Evolutionary conservation across 2,113 vertebrate species (phyloP).

Genomic region (Eurypyga helias): DNA sequence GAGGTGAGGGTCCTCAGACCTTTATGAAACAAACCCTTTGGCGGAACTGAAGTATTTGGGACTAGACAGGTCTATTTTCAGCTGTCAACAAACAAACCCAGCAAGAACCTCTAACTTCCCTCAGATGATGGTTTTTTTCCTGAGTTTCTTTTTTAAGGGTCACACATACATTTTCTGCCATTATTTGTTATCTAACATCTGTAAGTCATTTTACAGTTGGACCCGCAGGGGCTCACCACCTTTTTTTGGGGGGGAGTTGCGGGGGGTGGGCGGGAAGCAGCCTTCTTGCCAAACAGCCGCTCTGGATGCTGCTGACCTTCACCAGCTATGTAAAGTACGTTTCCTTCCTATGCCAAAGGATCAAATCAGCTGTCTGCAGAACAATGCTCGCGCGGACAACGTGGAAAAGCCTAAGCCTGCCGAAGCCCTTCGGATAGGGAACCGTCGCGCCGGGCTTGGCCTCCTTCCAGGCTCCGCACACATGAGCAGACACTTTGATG

Average conservation of each 20-base stretch:
- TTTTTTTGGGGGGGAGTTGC: too few species aligned
- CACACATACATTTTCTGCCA: not conserved
- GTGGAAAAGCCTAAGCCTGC: slow-evolving; percentile 1
- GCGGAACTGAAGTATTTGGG: not conserved
- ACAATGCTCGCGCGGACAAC: not conserved
- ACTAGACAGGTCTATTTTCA: not conserved
- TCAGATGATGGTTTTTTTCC: not conserved
- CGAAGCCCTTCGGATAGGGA: not conserved
- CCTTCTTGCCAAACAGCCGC: not conserved
- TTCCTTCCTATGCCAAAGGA: slow-evolving; percentile 65
- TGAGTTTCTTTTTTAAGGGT: not conserved
- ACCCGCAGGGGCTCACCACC: not conserved
- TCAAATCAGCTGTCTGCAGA: slow-evolving; percentile 34
- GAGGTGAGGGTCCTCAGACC: not conserved
- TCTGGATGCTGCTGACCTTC: slow-evolving; percentile 42
- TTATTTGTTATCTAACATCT: not conserved
- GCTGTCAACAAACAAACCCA: not conserved
- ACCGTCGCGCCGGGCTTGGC: not conserved
- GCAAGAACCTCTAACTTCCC: not conserved
- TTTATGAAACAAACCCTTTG: not conserved
- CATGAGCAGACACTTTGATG: slow-evolving; percentile 23
- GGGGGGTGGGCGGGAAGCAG: not conserved
- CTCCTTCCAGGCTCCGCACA: not conserved
- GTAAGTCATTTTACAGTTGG: not conserved
- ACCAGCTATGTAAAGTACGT: slow-evolving; percentile 34